Evolutionary conservation across 2,797 vertebrate species (phyloP), one percentile per base, ranked within the genome.

Genomic region (Protosalanx chinensis): DNA sequence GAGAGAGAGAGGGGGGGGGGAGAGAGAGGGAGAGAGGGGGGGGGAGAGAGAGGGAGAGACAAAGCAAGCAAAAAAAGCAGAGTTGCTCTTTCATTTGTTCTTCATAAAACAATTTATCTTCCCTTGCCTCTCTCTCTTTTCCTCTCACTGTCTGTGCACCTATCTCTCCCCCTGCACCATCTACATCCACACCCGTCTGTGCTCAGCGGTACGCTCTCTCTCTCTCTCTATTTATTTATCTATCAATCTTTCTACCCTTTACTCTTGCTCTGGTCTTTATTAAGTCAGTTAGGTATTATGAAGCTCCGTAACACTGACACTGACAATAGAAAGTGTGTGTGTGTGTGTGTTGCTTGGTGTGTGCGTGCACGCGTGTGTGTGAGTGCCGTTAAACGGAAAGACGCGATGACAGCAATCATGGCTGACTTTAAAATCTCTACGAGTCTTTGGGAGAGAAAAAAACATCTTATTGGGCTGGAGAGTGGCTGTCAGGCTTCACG

Each of bases 391-490:
- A 64, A 51, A 51, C 29, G 16, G 13, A 51, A 16, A 63, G 69
- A 71, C 59, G 33, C 6, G 51, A 51, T 71, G 69, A 71, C 35
- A 62, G 59, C 30, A 18, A 56, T 53, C 64, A 49, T 15, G 64
- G n/a, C 20, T 12, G 23, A 8, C 15, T 6, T 27, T 37, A 46
- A 65, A 65, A 65, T 12, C 27, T 49, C 20, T 6, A 46, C 37
- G 64, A 49, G 64, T 7, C 37, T 27, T 12, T 65, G 23, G 23
- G 1, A 27, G 1, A 27, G 23, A 27, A 27, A 27, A 27, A 46
- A 46, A 65, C 23, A 27, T 23, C 1, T 27, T 49, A 49, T 49
- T 13, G 64, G n/a, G 23, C 4, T 3, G 20, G 37, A 5, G 13
- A 18, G 16, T 35, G 32, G 5, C 12, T n/a, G 32, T 18, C 15